Conservation (phyloP, 2,797 vertebrate species). For the Myoxocephalus aenaeus region DNA sequence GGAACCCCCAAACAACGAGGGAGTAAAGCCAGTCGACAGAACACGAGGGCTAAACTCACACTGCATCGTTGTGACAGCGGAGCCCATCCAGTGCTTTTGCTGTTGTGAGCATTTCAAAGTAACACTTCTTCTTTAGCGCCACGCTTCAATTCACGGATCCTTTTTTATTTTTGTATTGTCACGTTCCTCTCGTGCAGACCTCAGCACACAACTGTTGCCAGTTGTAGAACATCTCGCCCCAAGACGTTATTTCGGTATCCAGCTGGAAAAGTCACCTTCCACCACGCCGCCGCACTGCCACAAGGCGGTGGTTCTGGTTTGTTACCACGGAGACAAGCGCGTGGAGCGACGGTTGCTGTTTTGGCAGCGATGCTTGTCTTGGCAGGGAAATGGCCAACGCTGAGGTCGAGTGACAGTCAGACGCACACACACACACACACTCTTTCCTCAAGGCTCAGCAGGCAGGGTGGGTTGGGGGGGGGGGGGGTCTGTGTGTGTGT, state of each 20-base stretch:
- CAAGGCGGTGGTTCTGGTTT: constrained; percentile 68
- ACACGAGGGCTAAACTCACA: not conserved
- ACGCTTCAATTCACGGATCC: not conserved
- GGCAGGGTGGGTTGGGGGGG: constrained; percentile 69
- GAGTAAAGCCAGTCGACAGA: not conserved
- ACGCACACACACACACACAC: constrained; percentile 24
- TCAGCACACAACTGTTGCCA: constrained; percentile 56
- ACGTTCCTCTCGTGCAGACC: constrained; percentile 23
- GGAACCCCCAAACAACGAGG: not conserved
- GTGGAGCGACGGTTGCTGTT: constrained; percentile 58
- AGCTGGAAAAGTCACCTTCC: constrained; percentile 61
- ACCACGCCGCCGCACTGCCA: constrained; percentile 58
- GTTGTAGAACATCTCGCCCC: constrained; percentile 54
- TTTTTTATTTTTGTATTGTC: constrained; percentile 29
- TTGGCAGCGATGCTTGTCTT: constrained; percentile 78
- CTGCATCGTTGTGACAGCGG: not conserved
- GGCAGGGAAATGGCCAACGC: constrained; percentile 83
- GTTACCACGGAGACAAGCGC: constrained; percentile 70
- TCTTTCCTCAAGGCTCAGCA: constrained; percentile 78
- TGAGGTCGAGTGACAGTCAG: constrained; percentile 86
- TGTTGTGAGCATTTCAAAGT: constrained; percentile 7
- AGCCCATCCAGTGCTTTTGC: not conserved
- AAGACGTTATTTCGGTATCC: constrained; percentile 65
- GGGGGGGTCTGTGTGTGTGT: constrained; percentile 13
- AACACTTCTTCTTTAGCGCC: not conserved